Conservation (phyloP, 2,797 vertebrate species). For the Epinephelus awoara region DNA sequence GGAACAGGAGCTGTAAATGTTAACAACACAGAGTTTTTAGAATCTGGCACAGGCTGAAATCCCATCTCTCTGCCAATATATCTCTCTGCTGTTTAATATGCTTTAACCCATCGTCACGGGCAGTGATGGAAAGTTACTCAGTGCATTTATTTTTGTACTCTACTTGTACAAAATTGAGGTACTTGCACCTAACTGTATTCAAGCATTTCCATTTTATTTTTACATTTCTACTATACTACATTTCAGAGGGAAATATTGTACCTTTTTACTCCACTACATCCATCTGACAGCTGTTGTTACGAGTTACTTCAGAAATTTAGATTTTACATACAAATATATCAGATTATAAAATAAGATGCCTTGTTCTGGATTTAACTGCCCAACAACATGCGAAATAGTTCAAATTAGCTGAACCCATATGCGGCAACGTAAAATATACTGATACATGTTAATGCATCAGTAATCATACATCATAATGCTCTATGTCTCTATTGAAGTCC, state of each 20-base stretch:
- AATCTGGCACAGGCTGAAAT: slow-evolving; percentile 59
- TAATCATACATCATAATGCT: too few species aligned
- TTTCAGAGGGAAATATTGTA: background rate
- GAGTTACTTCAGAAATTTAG: background rate
- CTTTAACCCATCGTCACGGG: slow-evolving; percentile 44
- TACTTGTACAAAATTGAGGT: slow-evolving; percentile 4
- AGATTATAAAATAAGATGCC: background rate
- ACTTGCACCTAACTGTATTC: background rate
- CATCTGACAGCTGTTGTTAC: background rate
- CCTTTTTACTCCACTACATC: background rate
- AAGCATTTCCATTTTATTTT: background rate
- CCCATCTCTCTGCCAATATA: slow-evolving; percentile 68
- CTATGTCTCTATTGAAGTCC: too few species aligned
- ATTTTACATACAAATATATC: background rate
- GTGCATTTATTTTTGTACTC: background rate
- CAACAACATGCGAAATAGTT: background rate
- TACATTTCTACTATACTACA: background rate
- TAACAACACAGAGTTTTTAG: slow-evolving; percentile 70
- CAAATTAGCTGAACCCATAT: background rate
- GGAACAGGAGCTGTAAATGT: slow-evolving; percentile 75
- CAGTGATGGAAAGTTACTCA: slow-evolving; percentile 16
- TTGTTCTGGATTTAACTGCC: background rate
- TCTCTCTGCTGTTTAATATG: slow-evolving; percentile 64
- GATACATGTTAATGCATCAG: too few species aligned
- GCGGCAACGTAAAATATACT: background rate